Conservation (phyloP, 1,140 invertebrate species). For the Bombus sibiricus region DNA sequence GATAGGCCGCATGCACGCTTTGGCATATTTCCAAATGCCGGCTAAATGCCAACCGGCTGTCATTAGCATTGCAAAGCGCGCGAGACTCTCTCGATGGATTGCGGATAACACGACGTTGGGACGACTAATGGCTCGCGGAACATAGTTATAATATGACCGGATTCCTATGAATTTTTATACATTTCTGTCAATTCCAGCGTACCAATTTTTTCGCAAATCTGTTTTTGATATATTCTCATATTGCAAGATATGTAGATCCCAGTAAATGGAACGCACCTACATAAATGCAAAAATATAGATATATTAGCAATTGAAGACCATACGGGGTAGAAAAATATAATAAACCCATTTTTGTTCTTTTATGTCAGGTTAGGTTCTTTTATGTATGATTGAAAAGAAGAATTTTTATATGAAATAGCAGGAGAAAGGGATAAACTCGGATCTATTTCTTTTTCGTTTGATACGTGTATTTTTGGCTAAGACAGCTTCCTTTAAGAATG, state of each 20-base stretch:
- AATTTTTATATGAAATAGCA: too few relatives aligned
- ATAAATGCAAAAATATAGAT: background rate
- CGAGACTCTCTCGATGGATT: constrained; percentile 15
- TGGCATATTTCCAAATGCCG: constrained; percentile 50
- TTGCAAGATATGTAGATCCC: background rate
- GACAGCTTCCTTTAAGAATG: background rate
- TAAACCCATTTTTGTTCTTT: too few relatives aligned
- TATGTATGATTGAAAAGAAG: too few relatives aligned
- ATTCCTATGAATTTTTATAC: background rate
- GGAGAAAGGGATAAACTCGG: background rate
- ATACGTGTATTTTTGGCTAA: background rate
- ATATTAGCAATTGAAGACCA: too few relatives aligned
- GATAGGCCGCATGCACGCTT: constrained; percentile 3
- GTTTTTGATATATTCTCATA: background rate
- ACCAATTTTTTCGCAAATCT: background rate
- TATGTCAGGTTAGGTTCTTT: too few relatives aligned
- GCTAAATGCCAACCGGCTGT: constrained; percentile 34
- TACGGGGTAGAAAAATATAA: too few relatives aligned
- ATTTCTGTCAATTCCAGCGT: background rate
- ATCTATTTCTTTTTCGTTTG: too few relatives aligned
- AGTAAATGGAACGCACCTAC: background rate
- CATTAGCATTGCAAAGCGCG: constrained; percentile 50
- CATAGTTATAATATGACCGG: background rate
- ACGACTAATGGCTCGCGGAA: constrained; percentile 2
- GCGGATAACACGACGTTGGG: constrained; percentile 15